Evolutionary conservation across 2,888 invertebrate species (phyloP), one percentile per base, ranked within the genome.

Genomic region (Mimumesa dahlbomi): DNA sequence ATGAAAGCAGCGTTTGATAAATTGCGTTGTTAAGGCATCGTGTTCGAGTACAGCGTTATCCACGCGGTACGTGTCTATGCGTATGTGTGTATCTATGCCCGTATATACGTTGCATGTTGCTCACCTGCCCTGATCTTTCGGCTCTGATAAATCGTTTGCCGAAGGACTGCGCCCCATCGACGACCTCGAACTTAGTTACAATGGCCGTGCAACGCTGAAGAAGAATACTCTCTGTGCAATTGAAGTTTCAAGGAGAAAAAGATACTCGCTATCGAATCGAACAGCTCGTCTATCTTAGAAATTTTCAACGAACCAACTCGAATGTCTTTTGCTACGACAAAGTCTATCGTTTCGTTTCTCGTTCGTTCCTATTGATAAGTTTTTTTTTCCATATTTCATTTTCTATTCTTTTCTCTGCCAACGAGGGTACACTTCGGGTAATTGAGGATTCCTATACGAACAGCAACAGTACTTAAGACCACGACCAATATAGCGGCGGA

Each of bases 1-100:
- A 84, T 84, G 86, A 86, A 87, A 86, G 84, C 81, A 85, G 82
- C 79, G 76, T 83, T 85, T 88, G 87, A 88, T 88, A 85, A 87
- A 88, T 87, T 84, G 86, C 85, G 84, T 83, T 85, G 86, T 86
- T 85, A 79, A 79, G 77, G 74, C 74, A 77, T 71, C 81, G 74
- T 74, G 78, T 76, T 69, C 53, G 58, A 53, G 64, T 67, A 53
- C 69, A 69, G 66, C 81, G 82, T 81, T 83, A 82, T 83, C 81
- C 76, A 61, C 73, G 74, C 76, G 77, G 71, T 73, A 62, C 62
- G 68, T 49, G 62, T 57, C 58, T 56, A 53, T 49, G 50, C 66
- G 49, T 40, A 48, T 50, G 40, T 59, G 48, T 16, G 43, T 40
- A 45, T 57, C 57, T 72, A 67, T 58, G 71, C 52, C 52, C 57